Evolutionary conservation across 2,797 vertebrate genomes (phyloP), one percentile per base, ranked within the genome.

Genomic region (Chloroceryle inda): DNA sequence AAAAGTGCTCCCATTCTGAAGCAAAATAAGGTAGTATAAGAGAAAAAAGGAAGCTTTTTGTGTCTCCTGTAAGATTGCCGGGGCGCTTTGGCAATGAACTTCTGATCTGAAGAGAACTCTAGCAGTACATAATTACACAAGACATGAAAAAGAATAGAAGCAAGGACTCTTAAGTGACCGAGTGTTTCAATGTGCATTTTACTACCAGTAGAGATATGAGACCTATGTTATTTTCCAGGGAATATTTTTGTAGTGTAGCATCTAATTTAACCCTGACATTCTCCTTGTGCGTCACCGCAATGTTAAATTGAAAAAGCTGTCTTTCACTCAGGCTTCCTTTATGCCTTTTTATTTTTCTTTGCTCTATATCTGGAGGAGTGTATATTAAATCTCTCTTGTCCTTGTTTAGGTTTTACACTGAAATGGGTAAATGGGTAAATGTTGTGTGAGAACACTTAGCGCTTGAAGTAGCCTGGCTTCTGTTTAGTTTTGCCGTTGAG

Each of bases 361-460:
- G 2, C 83, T 44, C 66, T 73, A 66, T 26, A 47, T 88, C 47
- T 89, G 91, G 79, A 84, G 95, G 94, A 95, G 89, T 75, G 50
- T 89, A 74, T 95, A 89, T 93, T 92, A 89, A 94, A 93, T 90
- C 89, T 88, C 85, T 88, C 84, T 92, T 94, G 93, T 96, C 83
- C 90, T 95, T 95, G 74, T 85, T 69, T 59, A 91, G 93, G 44
- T 90, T 97, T 97, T 96, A 89, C 16, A 5, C 58, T 76, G 79
- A 33, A 88, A 94, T 40, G 40, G 40, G 40, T 40, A 40, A 40
- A 40, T 97, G 97, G 96, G 92, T 93, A 90, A 91, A 95, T 56
- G 95, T 50, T 92, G 85, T 88, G 91, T 95, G 91, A 97, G 97
- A 98, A 97, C 96, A 92, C 85, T 97, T 79, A 72, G 96, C 96